Conservation (phyloP, 2,113 vertebrate genomes). For the Bostrychus sinensis region DNA sequence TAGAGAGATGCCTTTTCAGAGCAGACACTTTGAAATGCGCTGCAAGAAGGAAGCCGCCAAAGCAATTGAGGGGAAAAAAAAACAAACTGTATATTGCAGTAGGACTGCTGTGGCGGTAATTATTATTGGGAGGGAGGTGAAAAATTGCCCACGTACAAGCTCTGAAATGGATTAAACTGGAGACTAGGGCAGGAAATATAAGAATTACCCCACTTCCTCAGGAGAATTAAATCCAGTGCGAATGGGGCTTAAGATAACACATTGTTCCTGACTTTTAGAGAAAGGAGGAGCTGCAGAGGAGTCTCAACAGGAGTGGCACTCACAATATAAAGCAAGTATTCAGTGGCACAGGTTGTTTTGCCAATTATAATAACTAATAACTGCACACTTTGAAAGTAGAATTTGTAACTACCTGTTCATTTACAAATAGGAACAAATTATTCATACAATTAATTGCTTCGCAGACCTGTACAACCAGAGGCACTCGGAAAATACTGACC, state of each 20-base stretch:
- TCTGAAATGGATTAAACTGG: slow-evolving; percentile 11
- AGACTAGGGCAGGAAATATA: slow-evolving; percentile 4
- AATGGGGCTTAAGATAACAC: slow-evolving; percentile 15
- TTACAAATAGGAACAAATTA: too few relatives aligned
- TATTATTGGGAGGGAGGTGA: slow-evolving; percentile 5
- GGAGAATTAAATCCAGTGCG: slow-evolving; percentile 11
- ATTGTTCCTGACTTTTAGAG: slow-evolving; percentile 6
- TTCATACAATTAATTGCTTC: too few relatives aligned
- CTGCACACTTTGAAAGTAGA: too few relatives aligned
- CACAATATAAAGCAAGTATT: slow-evolving; percentile 22
- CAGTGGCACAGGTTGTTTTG: slow-evolving; percentile 44
- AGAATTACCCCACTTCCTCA: slow-evolving; percentile 10
- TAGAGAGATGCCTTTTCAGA: neutral
- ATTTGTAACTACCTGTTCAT: too few relatives aligned
- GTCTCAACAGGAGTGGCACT: slow-evolving; percentile 9
- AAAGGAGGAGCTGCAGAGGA: neutral
- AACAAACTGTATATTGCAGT: neutral
- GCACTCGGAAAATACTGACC: too few relatives aligned
- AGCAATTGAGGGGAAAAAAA: neutral
- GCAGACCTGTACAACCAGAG: too few relatives aligned
- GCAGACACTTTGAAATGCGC: neutral
- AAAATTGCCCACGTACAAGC: slow-evolving; percentile 3
- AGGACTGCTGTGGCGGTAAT: neutral
- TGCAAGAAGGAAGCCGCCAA: neutral
- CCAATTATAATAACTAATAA: too few relatives aligned